Evolutionary conservation across 2,888 invertebrate genomes (phyloP), one percentile per base, ranked within the genome.

Genomic region (Ichneumoninae sp.): DNA sequence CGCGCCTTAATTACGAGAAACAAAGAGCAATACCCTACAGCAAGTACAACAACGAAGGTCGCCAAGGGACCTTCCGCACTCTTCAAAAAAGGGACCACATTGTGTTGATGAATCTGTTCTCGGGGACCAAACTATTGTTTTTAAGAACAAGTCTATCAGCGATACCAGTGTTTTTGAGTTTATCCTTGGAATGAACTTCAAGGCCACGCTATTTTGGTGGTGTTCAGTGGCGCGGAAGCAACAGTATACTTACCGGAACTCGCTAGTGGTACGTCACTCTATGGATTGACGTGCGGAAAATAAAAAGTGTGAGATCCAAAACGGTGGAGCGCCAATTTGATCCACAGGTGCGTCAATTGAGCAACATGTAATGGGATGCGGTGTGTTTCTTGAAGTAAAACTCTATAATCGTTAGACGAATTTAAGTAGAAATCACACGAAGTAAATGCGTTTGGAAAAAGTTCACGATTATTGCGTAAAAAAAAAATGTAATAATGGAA

Each of bases 31-130:
- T 82, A 83, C n/a, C 44, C 54, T 52, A n/a, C 26, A 54, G 57
- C 62, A 62, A 82, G 44, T 60, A 74, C 60, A 75, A 82, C 57
- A 52, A 62, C 19, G 75, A 40, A 40, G 54, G 16, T 54, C 40
- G 33, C 65, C 10, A 62, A 75, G 33, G 44, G 66, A 62, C 50
- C n/a, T 33, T 60, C 19, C 22, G 54, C 65, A 60, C 44, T 36
- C 80, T 71, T 54, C 26, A 30, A 80, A 66, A 66, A 68, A 26
- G 82, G 84, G 84, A 84, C 78, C 79, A 79, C 79, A 78, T 75
- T 36, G 75, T 68, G 75, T 47, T 44, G 76, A 72, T 19, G 47
- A 68, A 40, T n/a, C 33, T 66, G 60, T 81, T 60, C 68, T 16
- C 52, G 71, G 86, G 84, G 84, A 83, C 81, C 84, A 83, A 71